Percentiles rank a stretch among this genome's conserved stretches.
phyloP scores from a whole-genome alignment of 2,113 vertebrate genomes.

The Atractosteus spatula region DNA sequence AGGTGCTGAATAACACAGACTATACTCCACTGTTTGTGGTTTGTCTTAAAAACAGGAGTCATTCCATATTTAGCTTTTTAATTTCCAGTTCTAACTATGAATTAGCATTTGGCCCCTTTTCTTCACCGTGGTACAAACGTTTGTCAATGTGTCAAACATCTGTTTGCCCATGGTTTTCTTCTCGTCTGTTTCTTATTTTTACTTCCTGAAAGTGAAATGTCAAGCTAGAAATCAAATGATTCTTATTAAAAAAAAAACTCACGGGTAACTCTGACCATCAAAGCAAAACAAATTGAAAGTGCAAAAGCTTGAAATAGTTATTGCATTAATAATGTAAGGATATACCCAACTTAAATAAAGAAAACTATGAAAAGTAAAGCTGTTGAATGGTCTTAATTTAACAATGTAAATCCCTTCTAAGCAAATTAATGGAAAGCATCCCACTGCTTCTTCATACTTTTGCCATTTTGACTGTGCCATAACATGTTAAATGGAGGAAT shows the following conservation, averaged over 20 bases:
- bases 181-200: no score
- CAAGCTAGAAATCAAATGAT: no score
- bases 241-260: no score
- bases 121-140: not conserved
- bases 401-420: no score
- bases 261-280: no score
- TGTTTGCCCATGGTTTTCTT: not conserved
- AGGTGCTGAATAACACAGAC: conserved; percentile 32
- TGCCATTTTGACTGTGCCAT: no score
- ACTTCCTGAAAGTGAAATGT: not conserved
- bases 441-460: no score
- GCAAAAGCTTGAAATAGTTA: not conserved
- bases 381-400: no score
- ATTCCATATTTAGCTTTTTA: conserved; percentile 16
- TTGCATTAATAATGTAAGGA: not conserved
- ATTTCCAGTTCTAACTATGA: conserved; percentile 16
- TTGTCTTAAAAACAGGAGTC: conserved; percentile 13
- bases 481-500: no score
- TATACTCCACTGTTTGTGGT: conserved; percentile 1
- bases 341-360: no score
- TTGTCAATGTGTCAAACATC: conserved; percentile 6
- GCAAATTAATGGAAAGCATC: no score
- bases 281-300: not conserved
- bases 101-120: not conserved
- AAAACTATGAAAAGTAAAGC: no score